These are phyloP conservation scores for Strix aluco DNA, from an alignment of 2,113 vertebrate genomes.

Conservation along the genomic window DNA sequence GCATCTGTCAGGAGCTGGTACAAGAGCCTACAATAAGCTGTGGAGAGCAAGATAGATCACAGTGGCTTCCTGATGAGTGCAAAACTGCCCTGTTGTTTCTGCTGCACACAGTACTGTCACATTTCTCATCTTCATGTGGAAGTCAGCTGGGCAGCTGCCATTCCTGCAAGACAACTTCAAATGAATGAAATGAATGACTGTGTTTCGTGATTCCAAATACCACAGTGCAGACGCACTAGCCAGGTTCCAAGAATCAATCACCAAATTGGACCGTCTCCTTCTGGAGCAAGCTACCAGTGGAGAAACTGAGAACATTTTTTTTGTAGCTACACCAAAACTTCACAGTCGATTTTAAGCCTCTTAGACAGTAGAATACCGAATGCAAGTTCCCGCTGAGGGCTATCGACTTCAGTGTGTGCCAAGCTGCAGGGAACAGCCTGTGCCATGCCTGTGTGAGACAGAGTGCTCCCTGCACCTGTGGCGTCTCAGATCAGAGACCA, in stretches of 20 bases:
- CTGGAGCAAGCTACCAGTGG: neutral
- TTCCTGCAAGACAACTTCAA: neutral
- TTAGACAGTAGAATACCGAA: neutral
- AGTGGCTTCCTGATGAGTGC: neutral
- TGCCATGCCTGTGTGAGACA: neutral
- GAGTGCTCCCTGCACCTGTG: neutral
- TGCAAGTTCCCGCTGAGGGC: slow-evolving; percentile 31
- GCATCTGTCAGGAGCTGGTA: neutral
- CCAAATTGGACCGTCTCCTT: neutral
- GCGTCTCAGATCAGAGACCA: slow-evolving; percentile 17
- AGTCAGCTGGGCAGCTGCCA: neutral
- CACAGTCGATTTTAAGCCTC: slow-evolving; percentile 42
- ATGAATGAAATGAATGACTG: neutral
- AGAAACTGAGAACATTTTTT: neutral
- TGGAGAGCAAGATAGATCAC: neutral
- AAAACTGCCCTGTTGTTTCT: neutral
- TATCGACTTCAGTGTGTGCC: neutral
- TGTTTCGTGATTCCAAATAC: neutral
- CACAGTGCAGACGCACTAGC: neutral
- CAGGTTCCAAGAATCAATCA: neutral
- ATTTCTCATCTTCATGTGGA: neutral
- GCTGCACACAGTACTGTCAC: neutral
- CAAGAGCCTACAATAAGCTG: neutral
- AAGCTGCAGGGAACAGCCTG: neutral
- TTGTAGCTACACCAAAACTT: neutral